Conservation (phyloP, 2,113 vertebrate species). For the Clarias gariepinus region DNA sequence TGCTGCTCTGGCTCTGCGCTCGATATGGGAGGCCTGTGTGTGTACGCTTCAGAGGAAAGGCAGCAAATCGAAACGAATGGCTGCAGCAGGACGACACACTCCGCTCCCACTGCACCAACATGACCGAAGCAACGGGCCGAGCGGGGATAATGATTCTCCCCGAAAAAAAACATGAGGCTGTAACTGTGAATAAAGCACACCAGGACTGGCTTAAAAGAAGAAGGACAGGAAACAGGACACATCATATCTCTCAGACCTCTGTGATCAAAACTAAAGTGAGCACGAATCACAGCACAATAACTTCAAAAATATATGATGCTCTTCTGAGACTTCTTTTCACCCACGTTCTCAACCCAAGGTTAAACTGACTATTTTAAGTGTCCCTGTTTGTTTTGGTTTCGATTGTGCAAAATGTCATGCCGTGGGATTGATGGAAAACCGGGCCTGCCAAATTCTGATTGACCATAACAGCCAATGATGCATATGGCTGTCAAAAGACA, state of each 20-base stretch:
- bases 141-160: slow-evolving; percentile 25
- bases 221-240: not conserved
- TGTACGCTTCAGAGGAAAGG: slow-evolving; percentile 40
- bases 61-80: slow-evolving; percentile 71
- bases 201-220: not conserved
- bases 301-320: not conserved
- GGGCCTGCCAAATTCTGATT: slow-evolving; percentile 89
- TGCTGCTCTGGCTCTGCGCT: slow-evolving; percentile 33
- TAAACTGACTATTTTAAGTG: not conserved
- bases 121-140: slow-evolving; percentile 36
- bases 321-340: not conserved
- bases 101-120: slow-evolving; percentile 68
- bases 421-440: slow-evolving; percentile 90
- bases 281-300: not conserved
- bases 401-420: slow-evolving; percentile 87
- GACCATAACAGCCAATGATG: slow-evolving; percentile 97
- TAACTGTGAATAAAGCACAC: slow-evolving; percentile 35
- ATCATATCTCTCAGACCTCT: not conserved
- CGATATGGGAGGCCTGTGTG: slow-evolving; percentile 46
- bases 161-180: slow-evolving; percentile 11
- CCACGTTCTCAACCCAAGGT: slow-evolving; percentile 5
- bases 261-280: not conserved
- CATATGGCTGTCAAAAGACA: slow-evolving; percentile 95
- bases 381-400: slow-evolving; percentile 65
- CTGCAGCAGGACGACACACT: slow-evolving; percentile 68